These are phyloP conservation scores for Notarius quadriscutis DNA, from an alignment of 2,113 vertebrate species.

Conservation along the genomic window DNA sequence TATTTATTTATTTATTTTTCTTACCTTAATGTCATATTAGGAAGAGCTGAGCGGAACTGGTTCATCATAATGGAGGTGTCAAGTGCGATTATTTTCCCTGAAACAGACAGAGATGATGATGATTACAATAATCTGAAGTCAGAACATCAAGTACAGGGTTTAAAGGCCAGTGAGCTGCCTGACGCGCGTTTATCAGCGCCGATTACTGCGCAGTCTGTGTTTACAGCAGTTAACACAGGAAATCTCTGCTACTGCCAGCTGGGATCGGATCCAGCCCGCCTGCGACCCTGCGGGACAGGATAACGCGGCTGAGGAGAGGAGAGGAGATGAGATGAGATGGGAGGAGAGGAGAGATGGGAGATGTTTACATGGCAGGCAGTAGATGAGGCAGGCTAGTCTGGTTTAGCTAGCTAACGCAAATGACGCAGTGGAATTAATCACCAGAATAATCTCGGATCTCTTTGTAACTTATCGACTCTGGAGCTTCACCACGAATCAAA, in stretches of 20 bases:
- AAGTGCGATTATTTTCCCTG: constrained; percentile 74
- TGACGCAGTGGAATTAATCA: too few relatives aligned
- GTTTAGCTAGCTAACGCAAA: not conserved
- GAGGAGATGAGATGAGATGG: too few relatives aligned
- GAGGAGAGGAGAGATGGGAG: too few relatives aligned
- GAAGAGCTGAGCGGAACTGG: constrained; percentile 72
- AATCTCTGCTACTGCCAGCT: too few relatives aligned
- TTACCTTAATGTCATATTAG: constrained; percentile 60
- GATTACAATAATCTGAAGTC: not conserved
- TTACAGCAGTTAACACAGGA: not conserved
- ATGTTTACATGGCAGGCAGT: not conserved
- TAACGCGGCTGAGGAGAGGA: too few relatives aligned
- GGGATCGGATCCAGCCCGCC: too few relatives aligned
- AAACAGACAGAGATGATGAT: not conserved
- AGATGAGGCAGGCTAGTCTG: not conserved
- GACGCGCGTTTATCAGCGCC: not conserved
- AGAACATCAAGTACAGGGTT: not conserved
- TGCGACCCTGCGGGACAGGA: too few relatives aligned
- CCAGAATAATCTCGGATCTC: constrained; percentile 67
- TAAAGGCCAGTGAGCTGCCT: not conserved
- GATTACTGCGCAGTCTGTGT: not conserved
- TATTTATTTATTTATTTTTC: not conserved
- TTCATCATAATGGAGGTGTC: constrained; percentile 74
- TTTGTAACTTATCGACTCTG: constrained; percentile 59
- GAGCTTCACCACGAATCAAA: constrained; percentile 67